These are phyloP conservation scores for Phymanthus crucifer DNA, from an alignment of 92 coral and sea anemone genomes.

Conservation along the genomic window DNA sequence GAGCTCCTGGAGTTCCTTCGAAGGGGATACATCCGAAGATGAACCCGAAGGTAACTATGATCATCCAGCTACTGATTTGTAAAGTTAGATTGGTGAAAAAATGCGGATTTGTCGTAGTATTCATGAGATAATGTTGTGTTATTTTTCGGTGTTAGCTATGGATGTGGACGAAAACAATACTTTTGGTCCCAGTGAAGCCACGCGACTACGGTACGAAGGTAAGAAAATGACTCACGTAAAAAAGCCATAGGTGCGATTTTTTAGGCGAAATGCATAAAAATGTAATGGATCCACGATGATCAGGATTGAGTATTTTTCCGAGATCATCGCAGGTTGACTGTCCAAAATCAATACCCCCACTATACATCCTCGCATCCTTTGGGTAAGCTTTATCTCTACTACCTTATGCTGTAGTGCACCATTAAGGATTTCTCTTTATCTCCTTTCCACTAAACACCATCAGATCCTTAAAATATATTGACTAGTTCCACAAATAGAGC, in stretches of 20 bases:
- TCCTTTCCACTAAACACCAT: not conserved
- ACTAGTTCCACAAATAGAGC: not conserved
- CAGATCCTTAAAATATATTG: not conserved
- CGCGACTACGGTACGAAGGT: conserved; percentile 93
- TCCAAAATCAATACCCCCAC: conserved; percentile 4
- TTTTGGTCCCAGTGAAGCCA: conserved; percentile 84
- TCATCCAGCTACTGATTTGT: conserved; percentile 38
- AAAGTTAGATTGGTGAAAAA: conserved; percentile 17
- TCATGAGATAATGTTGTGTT: conserved; percentile 68
- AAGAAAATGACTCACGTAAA: conserved; percentile 9
- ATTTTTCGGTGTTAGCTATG: conserved; percentile 85
- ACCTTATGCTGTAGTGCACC: not conserved
- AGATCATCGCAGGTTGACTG: conserved; percentile 7
- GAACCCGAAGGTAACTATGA: conserved; percentile 88
- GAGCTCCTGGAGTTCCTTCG: conserved; percentile 96
- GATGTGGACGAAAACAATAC: conserved; percentile 99
- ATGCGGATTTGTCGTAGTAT: conserved; percentile 48
- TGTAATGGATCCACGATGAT: too few relatives aligned
- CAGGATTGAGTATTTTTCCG: not conserved
- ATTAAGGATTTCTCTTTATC: not conserved
- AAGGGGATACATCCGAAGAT: conserved; percentile 71
- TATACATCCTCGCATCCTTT: conserved; percentile 6
- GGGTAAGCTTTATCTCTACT: not conserved
- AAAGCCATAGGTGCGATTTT: not conserved
- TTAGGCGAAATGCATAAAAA: not conserved